Evolutionary conservation across 2,888 invertebrate genomes (phyloP).

Genomic region (Monoplex corrugatus): DNA sequence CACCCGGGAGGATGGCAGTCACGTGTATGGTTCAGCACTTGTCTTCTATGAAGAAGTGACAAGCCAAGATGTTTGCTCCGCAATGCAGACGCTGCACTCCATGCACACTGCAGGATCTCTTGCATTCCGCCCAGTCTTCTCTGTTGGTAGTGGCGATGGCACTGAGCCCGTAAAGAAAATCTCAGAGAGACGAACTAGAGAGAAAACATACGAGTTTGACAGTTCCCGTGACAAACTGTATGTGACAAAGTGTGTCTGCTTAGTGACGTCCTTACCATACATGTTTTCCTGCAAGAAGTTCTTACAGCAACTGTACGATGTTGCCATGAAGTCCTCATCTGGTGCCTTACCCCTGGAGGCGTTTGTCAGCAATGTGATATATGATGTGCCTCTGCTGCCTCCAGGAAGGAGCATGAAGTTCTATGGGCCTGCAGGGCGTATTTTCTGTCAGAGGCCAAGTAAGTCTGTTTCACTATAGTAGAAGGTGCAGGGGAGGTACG

Average conservation of each 20-base stretch:
- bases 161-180: constrained; percentile 58
- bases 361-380: constrained; percentile 96
- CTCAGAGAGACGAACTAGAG: constrained; percentile 48
- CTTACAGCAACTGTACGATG: constrained; percentile 75
- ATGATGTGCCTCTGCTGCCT: constrained; percentile 95
- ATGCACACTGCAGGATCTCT: constrained; percentile 80
- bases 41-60: constrained; percentile 98
- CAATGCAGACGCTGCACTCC: constrained; percentile 96
- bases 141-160: constrained; percentile 47
- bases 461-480: constrained; percentile 61
- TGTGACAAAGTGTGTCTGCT: constrained; percentile 96
- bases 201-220: constrained; percentile 86
- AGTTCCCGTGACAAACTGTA: constrained; percentile 95
- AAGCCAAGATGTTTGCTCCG: constrained; percentile 94
- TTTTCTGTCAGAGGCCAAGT: constrained; percentile 80
- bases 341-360: constrained; percentile 88
- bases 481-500: no score
- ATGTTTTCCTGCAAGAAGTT: constrained; percentile 69
- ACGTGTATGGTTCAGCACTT: constrained; percentile 96
- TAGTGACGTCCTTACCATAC: constrained; percentile 95
- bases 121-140: constrained; percentile 36
- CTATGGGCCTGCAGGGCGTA: constrained; percentile 83
- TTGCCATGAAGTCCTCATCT: constrained; percentile 68
- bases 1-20: constrained; percentile 96
- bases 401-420: constrained; percentile 91